Evolutionary conservation across 2,113 vertebrate species (phyloP), one percentile per base, ranked within the genome.

Genomic region (Rhagologus leucostigma): DNA sequence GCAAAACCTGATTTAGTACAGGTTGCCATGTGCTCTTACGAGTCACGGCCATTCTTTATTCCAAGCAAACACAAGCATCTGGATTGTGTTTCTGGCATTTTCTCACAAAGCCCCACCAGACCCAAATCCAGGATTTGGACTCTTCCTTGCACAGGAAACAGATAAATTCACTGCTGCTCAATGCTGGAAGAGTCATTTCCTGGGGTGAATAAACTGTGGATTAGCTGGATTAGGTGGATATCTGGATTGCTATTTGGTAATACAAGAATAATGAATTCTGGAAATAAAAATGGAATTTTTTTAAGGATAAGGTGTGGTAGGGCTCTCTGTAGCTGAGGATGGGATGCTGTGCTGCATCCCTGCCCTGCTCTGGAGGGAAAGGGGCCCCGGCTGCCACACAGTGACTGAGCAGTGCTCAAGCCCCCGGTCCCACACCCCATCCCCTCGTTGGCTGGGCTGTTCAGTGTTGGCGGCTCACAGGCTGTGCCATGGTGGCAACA

Each of bases 391-490:
- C 60, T 75, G 52, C 30, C 42, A 8, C 46, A n/a, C 33, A 23
- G 59, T 22, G 42, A 41, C 60, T 56, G 41, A 56, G 71, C 37
- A 24, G 39, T 2, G 53, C 52, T 52, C 3, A 4, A 52, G 13
- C 6, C 30, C 17, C 13, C 0, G 0, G 2, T 50, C 11, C 50
- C 3, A 1, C 0, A 5, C 22, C 15, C 0, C 0, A 30, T 29
- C 42, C 55, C 62, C 44, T 26, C 2, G 0, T 30, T 41, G 39
- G 22, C 32, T 2, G 18, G 53, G 32, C 42, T 26, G 6, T 20
- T 44, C 23, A 12, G n/a, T 64, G 41, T 4, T 6, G 15, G 46
- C n/a, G 79, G 27, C 75, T 65, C 75, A 19, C 44, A 69, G 85
- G 4, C 30, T n/a, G 55, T 60, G 3, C 15, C 26, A 0, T 21